Evolutionary conservation across 2,797 vertebrate genomes (phyloP).

Genomic region (Rhadinocentrus ornatus): DNA sequence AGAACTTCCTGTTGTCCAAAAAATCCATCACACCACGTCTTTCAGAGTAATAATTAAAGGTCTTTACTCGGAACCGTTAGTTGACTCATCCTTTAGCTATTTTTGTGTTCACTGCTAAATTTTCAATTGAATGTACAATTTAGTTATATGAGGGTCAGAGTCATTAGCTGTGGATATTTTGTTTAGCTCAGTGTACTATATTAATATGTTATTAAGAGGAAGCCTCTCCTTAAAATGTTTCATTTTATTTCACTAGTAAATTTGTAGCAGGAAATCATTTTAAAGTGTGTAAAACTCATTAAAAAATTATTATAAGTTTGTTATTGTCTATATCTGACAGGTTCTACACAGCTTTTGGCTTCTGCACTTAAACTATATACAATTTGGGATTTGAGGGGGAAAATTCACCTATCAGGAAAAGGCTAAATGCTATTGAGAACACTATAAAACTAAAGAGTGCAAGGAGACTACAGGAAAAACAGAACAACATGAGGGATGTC

Average conservation of each 20-base stretch:
- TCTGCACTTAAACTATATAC: neutral
- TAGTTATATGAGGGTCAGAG: too few relatives aligned
- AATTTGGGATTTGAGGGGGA: neutral
- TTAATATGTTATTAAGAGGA: too few relatives aligned
- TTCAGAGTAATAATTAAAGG: slow-evolving; percentile 24
- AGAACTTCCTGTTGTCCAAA: slow-evolving; percentile 55
- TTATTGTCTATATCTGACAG: too few relatives aligned
- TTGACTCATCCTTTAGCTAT: slow-evolving; percentile 37
- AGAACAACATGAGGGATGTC: too few relatives aligned
- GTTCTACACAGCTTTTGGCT: neutral
- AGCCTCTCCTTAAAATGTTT: neutral
- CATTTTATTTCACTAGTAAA: neutral
- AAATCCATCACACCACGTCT: slow-evolving; percentile 25
- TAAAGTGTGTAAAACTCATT: too few relatives aligned
- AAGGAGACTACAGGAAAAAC: too few relatives aligned
- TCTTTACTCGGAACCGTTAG: slow-evolving; percentile 64
- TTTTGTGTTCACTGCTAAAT: neutral
- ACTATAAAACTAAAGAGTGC: neutral
- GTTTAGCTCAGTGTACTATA: too few relatives aligned
- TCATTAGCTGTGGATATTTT: too few relatives aligned
- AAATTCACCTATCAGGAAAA: neutral
- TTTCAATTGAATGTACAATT: neutral
- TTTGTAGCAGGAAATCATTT: neutral
- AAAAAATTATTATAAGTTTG: too few relatives aligned
- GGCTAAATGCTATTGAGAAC: neutral